Evolutionary conservation across 2,113 vertebrate genomes (phyloP).

Genomic region (Gavia stellata): DNA sequence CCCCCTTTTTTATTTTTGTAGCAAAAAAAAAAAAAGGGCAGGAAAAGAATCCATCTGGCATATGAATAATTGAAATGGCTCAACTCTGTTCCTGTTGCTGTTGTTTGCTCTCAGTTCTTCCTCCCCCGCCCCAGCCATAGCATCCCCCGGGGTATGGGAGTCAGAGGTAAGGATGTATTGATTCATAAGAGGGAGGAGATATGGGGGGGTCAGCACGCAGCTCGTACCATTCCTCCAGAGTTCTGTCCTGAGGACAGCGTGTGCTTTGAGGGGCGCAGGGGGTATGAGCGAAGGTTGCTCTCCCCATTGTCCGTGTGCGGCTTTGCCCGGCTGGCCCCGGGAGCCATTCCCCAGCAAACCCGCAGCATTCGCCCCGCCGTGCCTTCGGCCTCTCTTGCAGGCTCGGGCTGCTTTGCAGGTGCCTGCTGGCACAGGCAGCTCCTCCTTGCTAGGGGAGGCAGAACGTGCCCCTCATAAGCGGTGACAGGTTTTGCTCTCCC

Average conservation of each 20-base stretch:
- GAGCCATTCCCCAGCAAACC: background rate
- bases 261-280: background rate
- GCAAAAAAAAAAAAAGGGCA: constrained; percentile 74
- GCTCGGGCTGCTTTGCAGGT: background rate
- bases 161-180: constrained; percentile 70
- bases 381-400: background rate
- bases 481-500: background rate
- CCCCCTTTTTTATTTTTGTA: constrained; percentile 61
- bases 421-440: background rate
- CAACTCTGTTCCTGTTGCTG: constrained; percentile 99
- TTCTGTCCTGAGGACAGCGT: background rate
- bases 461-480: accelerated
- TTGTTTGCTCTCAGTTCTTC: constrained; percentile 84
- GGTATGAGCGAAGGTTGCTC: background rate
- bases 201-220: background rate
- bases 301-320: accelerated
- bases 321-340: background rate
- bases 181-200: background rate
- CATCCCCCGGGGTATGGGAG: constrained; percentile 63
- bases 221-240: background rate
- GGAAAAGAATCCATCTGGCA: constrained; percentile 97
- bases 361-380: accelerated
- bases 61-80: constrained; percentile 99
- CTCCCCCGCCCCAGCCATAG: constrained; percentile 67
- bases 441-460: too few relatives aligned